Conservation (phyloP, 2,888 invertebrate species). For the Dione juno region DNA sequence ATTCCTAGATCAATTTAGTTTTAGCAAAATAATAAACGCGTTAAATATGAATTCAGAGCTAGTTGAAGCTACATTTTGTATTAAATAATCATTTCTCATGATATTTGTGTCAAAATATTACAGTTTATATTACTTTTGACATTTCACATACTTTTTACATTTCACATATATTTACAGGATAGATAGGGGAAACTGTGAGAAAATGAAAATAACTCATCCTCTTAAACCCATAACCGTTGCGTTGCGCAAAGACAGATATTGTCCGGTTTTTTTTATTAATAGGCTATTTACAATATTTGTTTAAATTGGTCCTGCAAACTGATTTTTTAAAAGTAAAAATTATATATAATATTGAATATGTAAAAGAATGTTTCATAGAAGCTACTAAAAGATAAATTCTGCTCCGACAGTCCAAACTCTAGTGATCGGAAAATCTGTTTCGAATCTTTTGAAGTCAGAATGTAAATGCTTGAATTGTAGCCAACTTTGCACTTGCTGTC, state of each 20-base stretch:
- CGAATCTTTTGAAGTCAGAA: slow-evolving; percentile 39
- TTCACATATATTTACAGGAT: too few species aligned
- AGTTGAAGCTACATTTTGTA: slow-evolving; percentile 8
- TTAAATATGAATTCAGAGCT: slow-evolving; percentile 36
- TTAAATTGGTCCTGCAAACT: too few species aligned
- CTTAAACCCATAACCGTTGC: too few species aligned
- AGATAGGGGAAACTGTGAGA: too few species aligned
- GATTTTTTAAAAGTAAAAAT: background rate
- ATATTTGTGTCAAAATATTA: too few species aligned
- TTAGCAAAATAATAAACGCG: slow-evolving; percentile 35
- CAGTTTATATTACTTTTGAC: too few species aligned
- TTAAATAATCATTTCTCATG: too few species aligned
- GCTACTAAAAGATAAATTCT: slow-evolving; percentile 32
- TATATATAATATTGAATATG: background rate
- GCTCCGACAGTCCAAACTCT: slow-evolving; percentile 23
- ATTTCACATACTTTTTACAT: too few species aligned
- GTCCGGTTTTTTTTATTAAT: too few species aligned
- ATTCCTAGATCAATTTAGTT: slow-evolving; percentile 13
- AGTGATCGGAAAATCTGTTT: slow-evolving; percentile 39
- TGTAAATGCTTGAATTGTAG: slow-evolving; percentile 41
- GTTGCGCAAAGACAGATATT: too few species aligned
- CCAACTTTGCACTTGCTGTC: slow-evolving; percentile 40
- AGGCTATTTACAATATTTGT: too few species aligned
- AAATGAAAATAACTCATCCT: too few species aligned
- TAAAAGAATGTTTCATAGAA: slow-evolving; percentile 13